Evolutionary conservation across 2,113 vertebrate genomes (phyloP).

Genomic region (Arvicanthis niloticus): DNA sequence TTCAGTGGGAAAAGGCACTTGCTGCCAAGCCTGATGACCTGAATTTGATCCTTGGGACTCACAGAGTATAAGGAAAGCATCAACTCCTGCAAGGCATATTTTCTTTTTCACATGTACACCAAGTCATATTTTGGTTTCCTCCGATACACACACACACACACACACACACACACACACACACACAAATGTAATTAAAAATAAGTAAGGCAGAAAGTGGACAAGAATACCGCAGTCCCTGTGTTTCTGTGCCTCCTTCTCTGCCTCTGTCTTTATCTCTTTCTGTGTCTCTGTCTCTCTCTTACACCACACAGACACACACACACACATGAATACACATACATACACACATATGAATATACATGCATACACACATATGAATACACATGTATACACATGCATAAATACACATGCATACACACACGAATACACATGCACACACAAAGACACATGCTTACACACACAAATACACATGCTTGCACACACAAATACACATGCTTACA

Average conservation of each 20-base stretch:
- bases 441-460: not conserved
- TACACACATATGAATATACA: too few relatives aligned
- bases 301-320: not conserved
- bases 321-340: too few relatives aligned
- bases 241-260: not conserved
- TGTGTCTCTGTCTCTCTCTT: not conserved
- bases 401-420: too few relatives aligned
- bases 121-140: not conserved
- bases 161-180: not conserved
- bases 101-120: not conserved
- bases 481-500: not conserved
- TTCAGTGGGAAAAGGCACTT: not conserved
- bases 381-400: not conserved
- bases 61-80: not conserved
- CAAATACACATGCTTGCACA: too few relatives aligned
- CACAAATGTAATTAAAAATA: not conserved
- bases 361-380: not conserved
- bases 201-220: too few relatives aligned
- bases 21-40: not conserved
- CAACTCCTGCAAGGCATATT: not conserved
- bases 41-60: not conserved
- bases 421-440: not conserved
- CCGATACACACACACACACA: not conserved
- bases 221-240: too few relatives aligned
- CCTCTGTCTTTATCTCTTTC: not conserved